Conservation (phyloP, 2,797 vertebrate species). For the Sylvia borin region DNA sequence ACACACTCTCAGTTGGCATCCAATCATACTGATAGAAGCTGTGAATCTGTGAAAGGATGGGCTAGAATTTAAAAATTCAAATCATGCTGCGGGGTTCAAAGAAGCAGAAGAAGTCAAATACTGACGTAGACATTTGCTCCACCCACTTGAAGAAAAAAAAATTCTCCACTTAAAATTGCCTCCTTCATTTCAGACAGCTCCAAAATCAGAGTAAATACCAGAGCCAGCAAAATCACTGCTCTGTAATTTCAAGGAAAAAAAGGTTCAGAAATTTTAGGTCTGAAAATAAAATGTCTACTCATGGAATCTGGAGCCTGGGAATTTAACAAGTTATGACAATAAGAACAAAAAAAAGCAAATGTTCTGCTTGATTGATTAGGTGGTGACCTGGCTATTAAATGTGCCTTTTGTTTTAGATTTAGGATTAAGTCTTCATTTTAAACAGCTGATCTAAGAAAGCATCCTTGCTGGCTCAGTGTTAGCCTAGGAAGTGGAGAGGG, state of each 20-base stretch:
- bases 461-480: not conserved
- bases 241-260: not conserved
- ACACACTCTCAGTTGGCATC: not conserved
- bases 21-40: not conserved
- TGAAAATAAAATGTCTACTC: not conserved
- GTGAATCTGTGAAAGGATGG: not conserved
- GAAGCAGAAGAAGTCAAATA: not conserved
- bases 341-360: not conserved
- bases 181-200: not conserved
- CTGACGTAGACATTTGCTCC: not conserved
- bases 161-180: not conserved
- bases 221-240: not conserved
- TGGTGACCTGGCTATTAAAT: not conserved
- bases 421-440: not conserved
- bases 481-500: not conserved
- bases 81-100: not conserved
- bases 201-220: not conserved
- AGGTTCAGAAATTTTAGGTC: not conserved
- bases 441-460: not conserved
- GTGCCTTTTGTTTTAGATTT: not conserved
- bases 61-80: not conserved
- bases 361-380: not conserved
- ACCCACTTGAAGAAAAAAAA: not conserved
- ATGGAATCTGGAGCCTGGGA: not conserved
- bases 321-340: not conserved